phyloP scores from a whole-genome alignment of 2,888 invertebrate species.

The Tipula helvola region DNA sequence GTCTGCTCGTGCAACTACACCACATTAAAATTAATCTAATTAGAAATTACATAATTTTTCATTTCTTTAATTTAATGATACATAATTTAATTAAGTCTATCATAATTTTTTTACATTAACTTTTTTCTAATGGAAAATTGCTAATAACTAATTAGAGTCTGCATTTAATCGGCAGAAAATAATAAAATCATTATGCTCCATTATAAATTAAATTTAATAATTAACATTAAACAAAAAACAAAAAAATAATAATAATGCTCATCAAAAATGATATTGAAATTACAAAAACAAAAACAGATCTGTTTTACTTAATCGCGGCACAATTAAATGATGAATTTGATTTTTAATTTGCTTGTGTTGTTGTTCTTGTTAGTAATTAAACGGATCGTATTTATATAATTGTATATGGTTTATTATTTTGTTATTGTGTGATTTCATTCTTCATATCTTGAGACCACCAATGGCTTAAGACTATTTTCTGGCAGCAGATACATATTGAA shows the following conservation, averaged over 20 bases:
- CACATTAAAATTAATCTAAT: neutral
- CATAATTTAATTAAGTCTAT: neutral
- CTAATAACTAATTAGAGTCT: neutral
- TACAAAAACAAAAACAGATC: neutral
- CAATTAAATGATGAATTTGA: neutral
- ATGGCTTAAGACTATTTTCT: neutral
- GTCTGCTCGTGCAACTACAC: neutral
- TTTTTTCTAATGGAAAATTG: neutral
- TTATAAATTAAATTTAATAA: neutral
- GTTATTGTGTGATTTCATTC: neutral
- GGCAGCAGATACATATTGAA: neutral
- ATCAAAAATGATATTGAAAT: neutral
- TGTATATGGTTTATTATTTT: neutral
- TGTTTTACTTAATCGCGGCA: neutral
- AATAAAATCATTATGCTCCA: neutral
- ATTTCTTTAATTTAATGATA: neutral
- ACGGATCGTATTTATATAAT: neutral
- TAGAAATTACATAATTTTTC: neutral
- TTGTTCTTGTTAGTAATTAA: neutral
- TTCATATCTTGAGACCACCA: neutral
- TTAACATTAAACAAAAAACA: neutral
- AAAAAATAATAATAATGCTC: neutral
- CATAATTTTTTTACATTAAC: neutral
- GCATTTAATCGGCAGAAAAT: neutral
- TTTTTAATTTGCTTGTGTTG: neutral